Evolutionary conservation across 1,140 invertebrate species (phyloP).

Genomic region (Pseudobourletiella spinata): DNA sequence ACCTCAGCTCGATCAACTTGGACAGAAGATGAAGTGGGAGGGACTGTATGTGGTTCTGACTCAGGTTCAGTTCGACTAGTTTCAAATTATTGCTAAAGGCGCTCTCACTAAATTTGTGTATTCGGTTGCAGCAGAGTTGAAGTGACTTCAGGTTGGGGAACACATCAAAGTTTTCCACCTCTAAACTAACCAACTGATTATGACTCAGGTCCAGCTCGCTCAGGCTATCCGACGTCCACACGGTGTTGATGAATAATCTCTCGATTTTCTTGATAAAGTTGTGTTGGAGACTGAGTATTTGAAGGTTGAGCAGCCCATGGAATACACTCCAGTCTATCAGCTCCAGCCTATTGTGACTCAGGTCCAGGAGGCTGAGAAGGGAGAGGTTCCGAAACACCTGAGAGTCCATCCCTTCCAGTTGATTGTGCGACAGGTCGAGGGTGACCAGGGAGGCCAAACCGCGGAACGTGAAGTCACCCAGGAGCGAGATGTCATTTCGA

Average conservation of each 20-base stretch:
- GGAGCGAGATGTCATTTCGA: background rate
- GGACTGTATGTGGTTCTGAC: background rate
- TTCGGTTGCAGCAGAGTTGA: background rate
- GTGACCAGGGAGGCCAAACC: background rate
- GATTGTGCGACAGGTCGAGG: background rate
- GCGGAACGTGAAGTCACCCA: background rate
- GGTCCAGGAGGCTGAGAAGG: background rate
- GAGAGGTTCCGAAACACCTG: background rate
- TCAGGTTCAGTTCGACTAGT: background rate
- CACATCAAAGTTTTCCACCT: background rate
- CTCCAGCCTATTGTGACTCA: background rate
- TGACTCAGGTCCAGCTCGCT: background rate
- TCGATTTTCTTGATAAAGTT: background rate
- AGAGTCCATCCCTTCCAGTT: background rate
- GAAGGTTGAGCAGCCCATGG: background rate
- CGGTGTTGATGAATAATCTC: background rate
- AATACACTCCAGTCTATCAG: background rate
- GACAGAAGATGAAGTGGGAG: background rate
- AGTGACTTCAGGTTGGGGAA: background rate
- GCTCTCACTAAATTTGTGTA: background rate
- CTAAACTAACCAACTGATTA: background rate
- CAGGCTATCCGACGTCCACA: background rate
- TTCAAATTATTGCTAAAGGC: constrained; percentile 1
- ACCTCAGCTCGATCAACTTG: background rate
- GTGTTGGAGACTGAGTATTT: background rate